Conservation (phyloP, 2,888 invertebrate genomes). For the Archips crataeganus region DNA sequence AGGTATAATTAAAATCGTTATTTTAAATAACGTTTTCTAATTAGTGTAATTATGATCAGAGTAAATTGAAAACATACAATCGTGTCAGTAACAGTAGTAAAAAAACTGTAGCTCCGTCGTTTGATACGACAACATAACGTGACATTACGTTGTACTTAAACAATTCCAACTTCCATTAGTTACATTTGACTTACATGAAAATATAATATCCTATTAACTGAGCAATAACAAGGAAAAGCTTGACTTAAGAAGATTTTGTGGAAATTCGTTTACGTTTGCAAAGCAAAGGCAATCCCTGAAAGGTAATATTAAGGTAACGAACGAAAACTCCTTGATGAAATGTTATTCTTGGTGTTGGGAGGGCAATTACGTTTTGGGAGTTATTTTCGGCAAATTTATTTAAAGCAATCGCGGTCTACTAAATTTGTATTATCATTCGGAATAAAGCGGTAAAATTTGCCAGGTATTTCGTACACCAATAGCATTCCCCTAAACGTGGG, state of each 20-base stretch:
- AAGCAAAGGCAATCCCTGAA: background rate
- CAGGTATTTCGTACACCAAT: background rate
- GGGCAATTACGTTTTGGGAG: conserved; percentile 1
- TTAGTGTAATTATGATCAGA: too few species aligned
- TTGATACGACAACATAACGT: background rate
- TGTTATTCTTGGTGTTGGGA: conserved; percentile 2
- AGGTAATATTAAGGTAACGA: conserved; percentile 14
- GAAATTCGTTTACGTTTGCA: conserved; percentile 22
- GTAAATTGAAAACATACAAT: too few species aligned
- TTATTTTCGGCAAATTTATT: conserved; percentile 3
- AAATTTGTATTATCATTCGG: background rate
- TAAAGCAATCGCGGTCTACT: background rate
- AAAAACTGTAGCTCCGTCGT: too few species aligned
- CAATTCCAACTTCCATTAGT: conserved; percentile 12
- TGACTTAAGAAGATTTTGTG: conserved; percentile 12
- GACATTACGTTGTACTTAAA: background rate
- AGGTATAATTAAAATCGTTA: too few species aligned
- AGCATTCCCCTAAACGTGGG: background rate
- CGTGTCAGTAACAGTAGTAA: too few species aligned
- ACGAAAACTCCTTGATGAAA: conserved; percentile 9
- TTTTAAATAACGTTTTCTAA: too few species aligned
- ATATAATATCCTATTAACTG: conserved; percentile 31
- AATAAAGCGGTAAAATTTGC: background rate
- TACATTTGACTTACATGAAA: conserved; percentile 18
- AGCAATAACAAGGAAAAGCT: conserved; percentile 28